Evolutionary conservation across 1,140 invertebrate species (phyloP), one percentile per base, ranked within the genome.

Genomic region (Ostrea denselamellosa): DNA sequence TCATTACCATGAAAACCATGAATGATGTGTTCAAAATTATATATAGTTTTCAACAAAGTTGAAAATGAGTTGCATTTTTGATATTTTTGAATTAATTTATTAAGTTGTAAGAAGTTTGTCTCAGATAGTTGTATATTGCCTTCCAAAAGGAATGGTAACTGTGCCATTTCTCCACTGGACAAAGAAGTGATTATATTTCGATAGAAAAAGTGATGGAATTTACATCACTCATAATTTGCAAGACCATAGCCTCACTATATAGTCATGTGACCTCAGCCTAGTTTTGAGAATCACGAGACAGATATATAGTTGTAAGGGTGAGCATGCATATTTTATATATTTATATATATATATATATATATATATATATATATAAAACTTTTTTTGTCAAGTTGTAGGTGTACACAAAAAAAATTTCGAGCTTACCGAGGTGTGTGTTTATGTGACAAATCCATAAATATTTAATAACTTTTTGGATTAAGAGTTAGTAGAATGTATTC

Each of bases 21-120:
- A 83, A 52, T 83, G n/a, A 83, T 83, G 82, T 83, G 82, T 83
- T 83, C 82, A 83, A 83, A 83, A 83, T 53, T 53, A 53, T 83
- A 52, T 83, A 83, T 83, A 53, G 9, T 83, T 83, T 83, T 83
- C 82, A 83, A 83, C 82, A 52, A 83, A 83, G 82, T 83, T 83
- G 82, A 83, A 83, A 54, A 71, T 34, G 52, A 52, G 17, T 53
- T 51, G 34, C 34, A 52, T 83, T 83, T 83, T 83, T 71, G 68
- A 71, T 53, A 83, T 83, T 53, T 81, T 83, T 83, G 17, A 83
- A 51, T 83, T 83, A 83, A 83, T 83, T 83, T 83, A 83, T 81
- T 81, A 81, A 81, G 71, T 83, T 54, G 52, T 53, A 54, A 83
- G 52, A 83, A 83, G 44, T 83, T 83, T 83, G 82, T 83, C 82